A percentile compares a stretch with the other conserved stretches of the same genome.
phyloP scores from a whole-genome alignment of 37 sponge, comb jelly and placozoan species.

The Ianthella basta region DNA sequence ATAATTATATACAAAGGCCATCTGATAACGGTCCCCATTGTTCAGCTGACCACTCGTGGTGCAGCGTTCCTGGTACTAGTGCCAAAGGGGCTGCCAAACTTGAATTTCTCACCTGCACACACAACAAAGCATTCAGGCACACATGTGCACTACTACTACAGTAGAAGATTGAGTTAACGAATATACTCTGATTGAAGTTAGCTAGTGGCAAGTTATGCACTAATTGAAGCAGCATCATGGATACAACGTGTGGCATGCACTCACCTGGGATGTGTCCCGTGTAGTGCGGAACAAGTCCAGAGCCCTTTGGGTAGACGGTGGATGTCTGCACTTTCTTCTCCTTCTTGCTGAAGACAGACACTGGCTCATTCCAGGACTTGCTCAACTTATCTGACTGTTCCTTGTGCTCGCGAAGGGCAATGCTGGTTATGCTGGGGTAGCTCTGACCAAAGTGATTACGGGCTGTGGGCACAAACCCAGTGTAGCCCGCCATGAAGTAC shows the following conservation, averaged over 20 bases:
- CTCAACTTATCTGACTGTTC: constrained; percentile 60
- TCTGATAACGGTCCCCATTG: too few relatives aligned
- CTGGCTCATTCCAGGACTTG: constrained; percentile 47
- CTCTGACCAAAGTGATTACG: constrained; percentile 86
- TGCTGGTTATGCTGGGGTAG: constrained; percentile 85
- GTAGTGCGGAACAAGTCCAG: constrained; percentile 92
- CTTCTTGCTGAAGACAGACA: constrained; percentile 33
- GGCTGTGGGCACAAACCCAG: constrained; percentile 91
- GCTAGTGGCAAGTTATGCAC: not conserved
- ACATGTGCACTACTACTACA: not conserved
- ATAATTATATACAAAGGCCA: too few relatives aligned
- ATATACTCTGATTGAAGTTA: not conserved
- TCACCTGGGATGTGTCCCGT: constrained; percentile 94
- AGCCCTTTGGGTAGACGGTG: constrained; percentile 66
- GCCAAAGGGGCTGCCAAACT: constrained; percentile 76
- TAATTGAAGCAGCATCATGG: not conserved
- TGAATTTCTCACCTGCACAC: constrained; percentile 70
- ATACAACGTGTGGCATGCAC: not conserved
- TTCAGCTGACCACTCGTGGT: constrained; percentile 40
- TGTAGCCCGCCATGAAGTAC: constrained; percentile 93
- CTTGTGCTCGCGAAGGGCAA: constrained; percentile 80
- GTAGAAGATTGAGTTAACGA: not conserved
- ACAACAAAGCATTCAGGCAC: not conserved
- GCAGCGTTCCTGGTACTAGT: constrained; percentile 54
- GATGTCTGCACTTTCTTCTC: constrained; percentile 24